Conservation (phyloP, 1,140 invertebrate genomes). For the Pogonomyrmex barbatus region DNA sequence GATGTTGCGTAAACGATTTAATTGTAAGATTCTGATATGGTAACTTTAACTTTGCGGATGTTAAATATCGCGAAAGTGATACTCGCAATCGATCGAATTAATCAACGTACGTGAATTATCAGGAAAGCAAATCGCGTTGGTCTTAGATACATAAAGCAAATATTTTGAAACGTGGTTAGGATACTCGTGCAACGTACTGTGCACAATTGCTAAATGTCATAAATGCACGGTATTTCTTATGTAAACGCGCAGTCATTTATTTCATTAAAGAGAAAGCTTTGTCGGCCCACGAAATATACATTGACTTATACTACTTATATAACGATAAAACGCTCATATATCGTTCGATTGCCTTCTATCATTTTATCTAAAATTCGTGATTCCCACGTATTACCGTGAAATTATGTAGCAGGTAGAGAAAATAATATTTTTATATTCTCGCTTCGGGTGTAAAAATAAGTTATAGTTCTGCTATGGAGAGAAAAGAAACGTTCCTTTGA, state of each 20-base stretch:
- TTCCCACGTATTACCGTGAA: neutral
- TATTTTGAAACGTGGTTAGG: constrained; percentile 4
- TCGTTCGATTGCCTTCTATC: neutral
- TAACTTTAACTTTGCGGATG: constrained; percentile 3
- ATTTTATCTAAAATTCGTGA: constrained; percentile 4
- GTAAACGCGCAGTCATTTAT: constrained; percentile 51
- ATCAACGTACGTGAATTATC: neutral
- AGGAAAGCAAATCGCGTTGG: neutral
- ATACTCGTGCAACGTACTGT: constrained; percentile 1
- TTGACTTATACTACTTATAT: neutral
- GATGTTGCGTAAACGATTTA: neutral
- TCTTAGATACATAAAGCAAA: neutral
- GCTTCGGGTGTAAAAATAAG: neutral
- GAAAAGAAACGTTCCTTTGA: neutral
- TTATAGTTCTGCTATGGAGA: neutral
- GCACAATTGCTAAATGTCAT: constrained; percentile 51
- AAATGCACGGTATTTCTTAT: constrained; percentile 49
- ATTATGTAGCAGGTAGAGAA: neutral
- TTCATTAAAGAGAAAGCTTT: constrained; percentile 61
- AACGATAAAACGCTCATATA: neutral
- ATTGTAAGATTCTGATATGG: neutral
- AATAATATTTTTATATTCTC: neutral
- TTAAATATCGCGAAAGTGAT: neutral
- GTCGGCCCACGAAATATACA: constrained; percentile 40
- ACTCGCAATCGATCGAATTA: constrained; percentile 5